A percentile compares a stretch with the other conserved stretches of the same genome.
Evolutionary conservation across 2,797 vertebrate species (phyloP).

Genomic region (Sebastes umbrosus): DNA sequence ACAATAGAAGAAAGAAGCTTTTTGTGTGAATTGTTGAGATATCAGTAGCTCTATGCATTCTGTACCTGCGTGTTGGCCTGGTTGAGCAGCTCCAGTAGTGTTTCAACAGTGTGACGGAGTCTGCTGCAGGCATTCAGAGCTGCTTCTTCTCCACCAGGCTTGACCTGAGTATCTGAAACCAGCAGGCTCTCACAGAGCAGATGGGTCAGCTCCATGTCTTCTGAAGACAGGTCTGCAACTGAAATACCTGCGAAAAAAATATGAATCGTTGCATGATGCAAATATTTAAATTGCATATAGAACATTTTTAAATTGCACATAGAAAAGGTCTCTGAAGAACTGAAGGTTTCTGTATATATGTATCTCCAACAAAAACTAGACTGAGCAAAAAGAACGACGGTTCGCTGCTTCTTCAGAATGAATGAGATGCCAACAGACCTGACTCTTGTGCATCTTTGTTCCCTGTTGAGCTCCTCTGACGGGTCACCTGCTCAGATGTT

Average conservation of each 20-base stretch:
- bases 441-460: conserved; percentile 65
- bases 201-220: conserved; percentile 89
- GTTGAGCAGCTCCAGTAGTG: conserved; percentile 89
- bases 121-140: conserved; percentile 83
- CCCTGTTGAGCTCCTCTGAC: conserved; percentile 26
- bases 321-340: not conserved
- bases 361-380: not conserved
- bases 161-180: conserved; percentile 81
- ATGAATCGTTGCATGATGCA: not conserved
- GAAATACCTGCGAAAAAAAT: conserved; percentile 39
- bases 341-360: not conserved
- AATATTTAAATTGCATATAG: not conserved
- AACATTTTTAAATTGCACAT: not conserved
- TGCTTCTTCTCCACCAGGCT: conserved; percentile 84
- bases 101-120: conserved; percentile 86
- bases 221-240: conserved; percentile 62
- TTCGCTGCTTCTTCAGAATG: not conserved
- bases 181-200: conserved; percentile 92
- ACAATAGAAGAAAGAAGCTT: accelerated
- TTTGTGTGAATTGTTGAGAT: not conserved
- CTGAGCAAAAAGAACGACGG: not conserved
- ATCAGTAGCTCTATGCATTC: not conserved
- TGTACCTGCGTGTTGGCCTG: conserved; percentile 89
- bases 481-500: conserved; percentile 15
- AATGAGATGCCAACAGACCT: conserved; percentile 50